These are phyloP conservation scores for Schmidtea mediterranea DNA, from an alignment of 1,140 invertebrate species.

Conservation along the genomic window DNA sequence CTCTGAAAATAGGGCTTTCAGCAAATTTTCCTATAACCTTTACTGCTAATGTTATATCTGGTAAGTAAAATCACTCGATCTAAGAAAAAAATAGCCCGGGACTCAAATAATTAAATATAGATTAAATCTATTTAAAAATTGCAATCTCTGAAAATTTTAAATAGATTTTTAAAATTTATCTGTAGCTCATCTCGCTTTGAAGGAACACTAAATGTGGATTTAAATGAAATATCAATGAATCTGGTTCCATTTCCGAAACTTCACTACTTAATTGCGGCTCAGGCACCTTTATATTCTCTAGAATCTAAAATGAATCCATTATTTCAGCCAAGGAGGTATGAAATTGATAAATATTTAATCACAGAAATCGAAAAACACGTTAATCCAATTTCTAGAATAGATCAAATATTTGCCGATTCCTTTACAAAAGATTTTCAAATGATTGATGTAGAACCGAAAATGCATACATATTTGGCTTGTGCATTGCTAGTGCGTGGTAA, in stretches of 20 bases:
- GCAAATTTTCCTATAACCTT: too few relatives aligned
- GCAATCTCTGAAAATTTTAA: too few relatives aligned
- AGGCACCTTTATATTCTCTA: constrained; percentile 22
- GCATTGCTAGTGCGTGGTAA: constrained; percentile 25
- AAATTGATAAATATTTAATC: too few relatives aligned
- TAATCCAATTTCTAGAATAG: constrained; percentile 12
- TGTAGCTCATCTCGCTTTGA: constrained; percentile 14
- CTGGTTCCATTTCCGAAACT: constrained; percentile 27
- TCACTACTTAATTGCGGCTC: constrained; percentile 26
- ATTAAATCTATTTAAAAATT: too few relatives aligned
- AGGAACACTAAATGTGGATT: constrained; percentile 26
- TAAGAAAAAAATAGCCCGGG: too few relatives aligned
- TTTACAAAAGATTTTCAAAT: constrained; percentile 25
- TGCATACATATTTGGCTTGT: constrained; percentile 25
- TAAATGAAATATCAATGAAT: constrained; percentile 30
- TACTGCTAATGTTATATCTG: too few relatives aligned
- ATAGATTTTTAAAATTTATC: constrained; percentile 11
- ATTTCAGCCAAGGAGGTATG: neutral
- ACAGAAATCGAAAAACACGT: too few relatives aligned
- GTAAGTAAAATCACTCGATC: too few relatives aligned
- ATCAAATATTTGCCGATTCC: constrained; percentile 28
- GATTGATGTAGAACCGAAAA: constrained; percentile 20
- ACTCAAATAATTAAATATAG: too few relatives aligned
- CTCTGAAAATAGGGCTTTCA: too few relatives aligned
- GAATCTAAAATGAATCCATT: constrained; percentile 17